Evolutionary conservation across 1,140 invertebrate species (phyloP).

Genomic region (Tetraneura akinire): DNA sequence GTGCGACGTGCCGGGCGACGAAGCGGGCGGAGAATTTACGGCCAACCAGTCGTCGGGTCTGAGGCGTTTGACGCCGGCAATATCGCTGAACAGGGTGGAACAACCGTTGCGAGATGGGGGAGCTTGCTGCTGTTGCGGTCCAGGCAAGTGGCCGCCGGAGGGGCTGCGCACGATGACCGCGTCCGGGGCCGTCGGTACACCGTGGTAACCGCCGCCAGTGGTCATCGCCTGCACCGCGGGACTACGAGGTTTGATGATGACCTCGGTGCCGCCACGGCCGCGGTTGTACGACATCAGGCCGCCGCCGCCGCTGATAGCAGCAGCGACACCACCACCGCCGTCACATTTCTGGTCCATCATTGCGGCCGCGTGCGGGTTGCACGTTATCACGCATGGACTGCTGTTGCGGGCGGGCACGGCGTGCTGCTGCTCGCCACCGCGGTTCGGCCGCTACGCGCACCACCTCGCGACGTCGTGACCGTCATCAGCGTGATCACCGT

Average conservation of each 20-base stretch:
- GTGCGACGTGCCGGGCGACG: constrained; percentile 62
- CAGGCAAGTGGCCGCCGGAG: constrained; percentile 57
- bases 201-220: constrained; percentile 58
- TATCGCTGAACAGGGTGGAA: constrained; percentile 51
- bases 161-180: constrained; percentile 55
- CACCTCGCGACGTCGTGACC: constrained; percentile 3
- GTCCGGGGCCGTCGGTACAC: constrained; percentile 6
- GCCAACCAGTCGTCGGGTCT: constrained; percentile 66
- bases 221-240: constrained; percentile 50
- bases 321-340: constrained; percentile 52
- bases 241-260: constrained; percentile 59
- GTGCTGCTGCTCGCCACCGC: constrained; percentile 38
- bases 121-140: not conserved
- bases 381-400: constrained; percentile 46
- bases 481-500: not conserved
- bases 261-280: constrained; percentile 45
- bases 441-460: constrained; percentile 41
- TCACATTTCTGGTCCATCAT: constrained; percentile 50
- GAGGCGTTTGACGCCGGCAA: constrained; percentile 58
- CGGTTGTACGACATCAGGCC: constrained; percentile 54
- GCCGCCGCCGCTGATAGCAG: constrained; percentile 51
- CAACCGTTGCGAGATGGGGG: constrained; percentile 38
- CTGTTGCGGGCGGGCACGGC: constrained; percentile 24
- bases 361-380: constrained; percentile 33
- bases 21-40: constrained; percentile 61